Conservation (phyloP, 2,113 vertebrate species). For the Sebastes fasciatus region DNA sequence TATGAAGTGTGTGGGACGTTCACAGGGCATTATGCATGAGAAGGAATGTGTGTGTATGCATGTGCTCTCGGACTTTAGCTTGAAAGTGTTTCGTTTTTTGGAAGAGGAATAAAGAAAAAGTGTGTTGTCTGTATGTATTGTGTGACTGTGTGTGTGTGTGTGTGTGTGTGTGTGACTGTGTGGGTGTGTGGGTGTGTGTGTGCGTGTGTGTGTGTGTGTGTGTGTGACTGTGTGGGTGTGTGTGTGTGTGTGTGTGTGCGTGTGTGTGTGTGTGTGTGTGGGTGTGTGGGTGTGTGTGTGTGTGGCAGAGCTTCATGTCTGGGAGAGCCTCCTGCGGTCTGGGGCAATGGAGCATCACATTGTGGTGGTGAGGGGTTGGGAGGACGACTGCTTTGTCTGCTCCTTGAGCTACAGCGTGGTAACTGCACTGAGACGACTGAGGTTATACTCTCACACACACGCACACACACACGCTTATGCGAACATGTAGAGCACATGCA, state of each 20-base stretch:
- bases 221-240: conserved; percentile 28
- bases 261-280: no score
- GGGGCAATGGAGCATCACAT: conserved; percentile 77
- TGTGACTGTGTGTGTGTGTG: neutral
- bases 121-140: conserved; percentile 47
- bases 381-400: conserved; percentile 72
- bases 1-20: conserved; percentile 70
- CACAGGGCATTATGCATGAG: conserved; percentile 51
- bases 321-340: conserved; percentile 70
- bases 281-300: no score
- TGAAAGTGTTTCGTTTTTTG: conserved; percentile 51
- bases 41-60: conserved; percentile 45
- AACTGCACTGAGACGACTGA: conserved; percentile 45
- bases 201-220: conserved; percentile 7
- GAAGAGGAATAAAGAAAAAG: conserved; percentile 72
- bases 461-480: conserved; percentile 10
- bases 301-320: conserved; percentile 51
- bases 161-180: conserved; percentile 4
- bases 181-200: no score
- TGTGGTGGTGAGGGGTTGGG: conserved; percentile 69
- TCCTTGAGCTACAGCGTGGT: conserved; percentile 43
- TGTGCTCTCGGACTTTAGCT: conserved; percentile 25
- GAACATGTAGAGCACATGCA: conserved; percentile 34
- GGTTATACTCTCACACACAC: neutral
- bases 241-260: no score